Percentiles rank a stretch among this genome's conserved stretches.
phyloP scores from a whole-genome alignment of 2,888 invertebrate species.

The Cephonodes hylas region DNA sequence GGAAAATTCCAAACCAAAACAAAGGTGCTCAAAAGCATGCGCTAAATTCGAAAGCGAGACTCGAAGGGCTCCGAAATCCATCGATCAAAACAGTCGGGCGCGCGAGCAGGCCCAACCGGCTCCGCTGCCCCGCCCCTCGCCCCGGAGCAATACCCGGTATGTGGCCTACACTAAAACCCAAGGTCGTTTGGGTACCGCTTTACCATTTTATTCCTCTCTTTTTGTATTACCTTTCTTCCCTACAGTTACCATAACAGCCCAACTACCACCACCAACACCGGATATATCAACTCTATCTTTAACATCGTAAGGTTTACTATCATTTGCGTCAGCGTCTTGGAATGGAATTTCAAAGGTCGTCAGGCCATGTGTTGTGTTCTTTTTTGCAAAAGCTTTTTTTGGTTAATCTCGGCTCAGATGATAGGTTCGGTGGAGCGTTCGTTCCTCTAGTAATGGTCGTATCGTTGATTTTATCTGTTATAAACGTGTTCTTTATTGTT shows the following conservation, averaged over 20 bases:
- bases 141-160: conserved; percentile 65
- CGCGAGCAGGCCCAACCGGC: conserved; percentile 57
- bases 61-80: conserved; percentile 51
- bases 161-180: conserved; percentile 77
- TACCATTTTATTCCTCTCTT: conserved; percentile 63
- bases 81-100: conserved; percentile 64
- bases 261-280: conserved; percentile 22
- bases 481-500: conserved; percentile 23
- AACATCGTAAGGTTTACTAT: conserved; percentile 27
- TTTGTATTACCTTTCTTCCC: conserved; percentile 72
- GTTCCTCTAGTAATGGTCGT: conserved; percentile 35
- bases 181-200: conserved; percentile 76
- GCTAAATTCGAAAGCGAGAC: conserved; percentile 10
- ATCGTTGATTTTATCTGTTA: conserved; percentile 34
- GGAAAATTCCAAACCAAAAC: conserved; percentile 12
- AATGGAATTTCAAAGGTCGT: conserved; percentile 73
- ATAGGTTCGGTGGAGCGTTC: conserved; percentile 51
- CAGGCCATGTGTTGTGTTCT: conserved; percentile 64
- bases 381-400: conserved; percentile 69
- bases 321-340: conserved; percentile 18
- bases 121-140: conserved; percentile 38
- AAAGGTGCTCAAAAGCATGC: conserved; percentile 1
- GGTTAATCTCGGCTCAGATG: conserved; percentile 37
- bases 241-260: conserved; percentile 41
- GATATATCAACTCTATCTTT: conserved; percentile 36